Evolutionary conservation across 2,888 invertebrate genomes (phyloP).

Genomic region (Lasius platythorax): DNA sequence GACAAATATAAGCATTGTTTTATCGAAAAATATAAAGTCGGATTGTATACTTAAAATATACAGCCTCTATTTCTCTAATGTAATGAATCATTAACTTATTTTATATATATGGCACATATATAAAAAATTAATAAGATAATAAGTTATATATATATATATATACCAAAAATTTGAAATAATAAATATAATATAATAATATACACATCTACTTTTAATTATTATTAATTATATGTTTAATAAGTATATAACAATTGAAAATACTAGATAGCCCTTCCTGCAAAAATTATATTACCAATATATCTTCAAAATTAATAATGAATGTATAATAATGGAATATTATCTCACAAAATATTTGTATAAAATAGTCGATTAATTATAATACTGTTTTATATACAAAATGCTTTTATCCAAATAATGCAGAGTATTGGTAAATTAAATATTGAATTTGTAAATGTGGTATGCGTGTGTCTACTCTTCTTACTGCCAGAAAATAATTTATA

Average conservation of each 20-base stretch:
- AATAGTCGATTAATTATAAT: slow-evolving; percentile 23
- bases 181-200: slow-evolving; percentile 21
- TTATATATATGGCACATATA: not conserved
- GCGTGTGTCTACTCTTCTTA: not conserved
- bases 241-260: not conserved
- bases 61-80: not conserved
- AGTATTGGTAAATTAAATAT: slow-evolving; percentile 23
- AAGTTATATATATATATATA: not conserved
- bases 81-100: slow-evolving; percentile 14
- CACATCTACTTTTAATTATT: not conserved
- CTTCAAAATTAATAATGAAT: not conserved
- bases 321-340: not conserved
- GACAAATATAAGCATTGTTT: slow-evolving; percentile 7
- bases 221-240: slow-evolving; percentile 25
- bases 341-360: slow-evolving; percentile 11
- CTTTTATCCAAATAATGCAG: not conserved
- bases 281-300: not conserved
- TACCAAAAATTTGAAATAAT: not conserved
- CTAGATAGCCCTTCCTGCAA: not conserved
- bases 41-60: not conserved
- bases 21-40: not conserved
- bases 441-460: not conserved
- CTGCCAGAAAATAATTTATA: not conserved
- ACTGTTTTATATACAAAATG: slow-evolving; percentile 32
- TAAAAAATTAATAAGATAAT: slow-evolving; percentile 5